phyloP scores from a whole-genome alignment of 1,140 invertebrate genomes.

The Neoseiulus cucumeris region DNA sequence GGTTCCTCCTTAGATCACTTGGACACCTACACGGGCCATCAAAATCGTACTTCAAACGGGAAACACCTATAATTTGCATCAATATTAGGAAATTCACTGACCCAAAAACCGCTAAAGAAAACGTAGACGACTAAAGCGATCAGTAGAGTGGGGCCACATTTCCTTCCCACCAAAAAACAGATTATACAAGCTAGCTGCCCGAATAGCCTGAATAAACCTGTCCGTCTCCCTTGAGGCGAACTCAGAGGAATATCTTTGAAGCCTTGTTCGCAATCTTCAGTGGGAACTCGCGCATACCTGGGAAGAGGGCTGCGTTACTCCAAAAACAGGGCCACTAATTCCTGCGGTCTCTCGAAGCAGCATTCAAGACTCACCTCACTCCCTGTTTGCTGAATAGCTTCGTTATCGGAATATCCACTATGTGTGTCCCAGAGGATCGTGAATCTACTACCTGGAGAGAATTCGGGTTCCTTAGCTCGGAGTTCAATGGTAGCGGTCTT shows the following conservation, averaged over 20 bases:
- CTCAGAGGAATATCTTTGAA: not conserved
- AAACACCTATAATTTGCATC: not conserved
- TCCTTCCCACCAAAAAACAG: not conserved
- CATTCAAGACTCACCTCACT: not conserved
- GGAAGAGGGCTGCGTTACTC: not conserved
- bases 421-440: not conserved
- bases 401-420: conserved; percentile 5
- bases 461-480: too few species aligned
- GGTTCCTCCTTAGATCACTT: not conserved
- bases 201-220: not conserved
- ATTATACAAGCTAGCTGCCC: not conserved
- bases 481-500: too few species aligned
- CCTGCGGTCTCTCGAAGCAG: not conserved
- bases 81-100: not conserved
- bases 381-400: conserved; percentile 9
- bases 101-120: conserved; percentile 21
- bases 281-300: conserved; percentile 6
- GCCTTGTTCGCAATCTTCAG: not conserved
- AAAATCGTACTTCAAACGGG: not conserved
- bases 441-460: too few species aligned
- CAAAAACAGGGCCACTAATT: not conserved
- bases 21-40: too few species aligned
- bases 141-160: not conserved
- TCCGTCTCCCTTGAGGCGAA: not conserved
- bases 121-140: conserved; percentile 5